Percentiles rank a stretch among this genome's conserved stretches.
Evolutionary conservation across 2,888 invertebrate species (phyloP).

Genomic region (Rhingia rostrata): DNA sequence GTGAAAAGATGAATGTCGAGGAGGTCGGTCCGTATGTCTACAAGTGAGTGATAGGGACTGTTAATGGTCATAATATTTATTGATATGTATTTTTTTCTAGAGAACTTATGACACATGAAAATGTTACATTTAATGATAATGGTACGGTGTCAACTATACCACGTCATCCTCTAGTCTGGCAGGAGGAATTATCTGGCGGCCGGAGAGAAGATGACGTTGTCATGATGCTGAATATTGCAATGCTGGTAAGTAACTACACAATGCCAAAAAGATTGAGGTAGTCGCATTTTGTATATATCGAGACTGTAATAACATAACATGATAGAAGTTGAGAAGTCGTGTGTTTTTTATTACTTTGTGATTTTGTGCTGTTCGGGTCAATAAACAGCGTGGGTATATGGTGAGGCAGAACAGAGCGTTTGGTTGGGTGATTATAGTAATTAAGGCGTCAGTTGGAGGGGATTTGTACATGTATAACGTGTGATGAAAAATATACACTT

Average conservation of each 20-base stretch:
- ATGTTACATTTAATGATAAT: constrained; percentile 89
- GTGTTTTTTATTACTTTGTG: background rate
- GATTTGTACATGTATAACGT: background rate
- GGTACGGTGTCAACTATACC: constrained; percentile 89
- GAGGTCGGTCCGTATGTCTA: constrained; percentile 95
- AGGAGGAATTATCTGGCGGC: constrained; percentile 90
- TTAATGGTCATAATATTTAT: background rate
- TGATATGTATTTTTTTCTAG: constrained; percentile 82
- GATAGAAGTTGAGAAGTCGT: background rate
- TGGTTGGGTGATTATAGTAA: background rate
- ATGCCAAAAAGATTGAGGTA: background rate
- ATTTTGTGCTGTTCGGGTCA: background rate
- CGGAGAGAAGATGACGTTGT: constrained; percentile 89
- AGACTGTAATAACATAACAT: background rate
- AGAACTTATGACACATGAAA: constrained; percentile 88
- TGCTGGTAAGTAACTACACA: constrained; percentile 87
- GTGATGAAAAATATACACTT: background rate
- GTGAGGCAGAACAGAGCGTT: background rate
- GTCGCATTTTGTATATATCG: background rate
- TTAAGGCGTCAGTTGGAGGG: background rate
- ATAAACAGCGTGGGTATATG: constrained; percentile 7
- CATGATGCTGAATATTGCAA: constrained; percentile 91
- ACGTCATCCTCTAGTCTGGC: constrained; percentile 89
- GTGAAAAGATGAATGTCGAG: constrained; percentile 87
- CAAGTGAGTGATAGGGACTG: constrained; percentile 85